Conservation (phyloP, 2,113 vertebrate species). For the Cranoglanis bouderius region DNA sequence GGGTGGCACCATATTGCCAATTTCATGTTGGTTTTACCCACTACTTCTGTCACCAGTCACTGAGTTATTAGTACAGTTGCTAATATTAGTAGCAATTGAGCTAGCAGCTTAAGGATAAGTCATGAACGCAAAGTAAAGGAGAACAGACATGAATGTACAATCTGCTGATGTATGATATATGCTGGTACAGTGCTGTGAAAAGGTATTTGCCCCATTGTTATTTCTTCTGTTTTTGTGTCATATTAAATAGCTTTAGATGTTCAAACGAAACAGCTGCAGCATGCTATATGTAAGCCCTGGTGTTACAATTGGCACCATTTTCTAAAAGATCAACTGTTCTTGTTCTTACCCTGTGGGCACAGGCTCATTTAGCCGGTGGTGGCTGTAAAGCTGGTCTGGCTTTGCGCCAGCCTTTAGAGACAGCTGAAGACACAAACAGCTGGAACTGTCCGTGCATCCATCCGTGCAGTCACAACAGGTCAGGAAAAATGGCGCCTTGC, state of each 20-base stretch:
- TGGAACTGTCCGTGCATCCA: constrained; percentile 76
- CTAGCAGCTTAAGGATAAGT: too few relatives aligned
- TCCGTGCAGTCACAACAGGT: constrained; percentile 86
- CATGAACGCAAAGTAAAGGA: neutral
- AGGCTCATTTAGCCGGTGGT: constrained; percentile 78
- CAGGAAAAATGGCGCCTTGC: constrained; percentile 72
- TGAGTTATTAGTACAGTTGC: neutral
- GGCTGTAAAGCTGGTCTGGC: constrained; percentile 70
- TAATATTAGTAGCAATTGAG: neutral
- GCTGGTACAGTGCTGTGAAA: too few relatives aligned
- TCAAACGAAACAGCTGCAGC: neutral
- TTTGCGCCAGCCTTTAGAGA: constrained; percentile 64
- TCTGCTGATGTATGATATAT: neutral
- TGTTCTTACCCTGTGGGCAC: constrained; percentile 79
- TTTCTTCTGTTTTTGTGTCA: too few relatives aligned
- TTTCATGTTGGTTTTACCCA: neutral
- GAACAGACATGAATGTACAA: neutral
- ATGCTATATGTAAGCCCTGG: neutral
- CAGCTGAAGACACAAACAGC: constrained; percentile 81
- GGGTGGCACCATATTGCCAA: neutral
- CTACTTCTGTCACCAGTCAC: neutral
- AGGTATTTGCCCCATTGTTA: too few relatives aligned
- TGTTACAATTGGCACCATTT: too few relatives aligned
- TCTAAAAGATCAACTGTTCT: neutral
- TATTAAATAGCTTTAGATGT: too few relatives aligned